Base-by-base conservation (phyloP, 2,113 vertebrate genomes). In the Vulpes ferrilata region DNA sequence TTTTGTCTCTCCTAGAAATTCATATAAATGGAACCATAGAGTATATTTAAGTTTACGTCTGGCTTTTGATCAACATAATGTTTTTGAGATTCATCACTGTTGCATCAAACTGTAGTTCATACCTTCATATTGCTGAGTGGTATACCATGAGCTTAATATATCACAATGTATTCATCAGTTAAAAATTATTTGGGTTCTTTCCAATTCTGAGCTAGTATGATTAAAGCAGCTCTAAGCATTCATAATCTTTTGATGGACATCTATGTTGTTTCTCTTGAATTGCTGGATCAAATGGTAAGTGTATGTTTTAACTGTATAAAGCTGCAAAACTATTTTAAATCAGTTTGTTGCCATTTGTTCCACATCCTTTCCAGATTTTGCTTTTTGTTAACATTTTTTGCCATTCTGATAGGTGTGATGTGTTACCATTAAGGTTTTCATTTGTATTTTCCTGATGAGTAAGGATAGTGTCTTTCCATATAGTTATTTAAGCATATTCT, bases 401-500 rank as follows among this genome's bases (percentile, higher is more conserved):
- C 55, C 25, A 55, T 80, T 85, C 43, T 64, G 38, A 16, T 38
- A 80, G 23, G 11, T 93, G 13, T 38, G 48, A 93, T 73, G n/a
- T 92, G 15, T 71, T 89, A 57, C 9, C 48, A n/a, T 83, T 55
- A 85, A 80, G 84, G 30, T 65, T 96, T 93, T 83, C 51, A 35
- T 93, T 78, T 87, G 25, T 35, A 82, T 84, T 93, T 82, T 78
- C n/a, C 38, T 60, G 53, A 43, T 93, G 4, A 93, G 55, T 96
- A 79, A 48, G 85, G 57, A 81, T 59, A 88, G 65, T 57, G 73
- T 78, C 53, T 93, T 93, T 83, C 59, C 48, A 88, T 65, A 27
- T 84, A 43, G 27, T 35, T 43, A 71, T 93, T 82, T 88, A n/a
- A 53, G 32, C 38, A 59, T 91, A 35, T 91, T 95, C 43, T 90